These are phyloP conservation scores for Drosophila fuyamai DNA, from an alignment of 1,140 invertebrate species.

Conservation along the genomic window DNA sequence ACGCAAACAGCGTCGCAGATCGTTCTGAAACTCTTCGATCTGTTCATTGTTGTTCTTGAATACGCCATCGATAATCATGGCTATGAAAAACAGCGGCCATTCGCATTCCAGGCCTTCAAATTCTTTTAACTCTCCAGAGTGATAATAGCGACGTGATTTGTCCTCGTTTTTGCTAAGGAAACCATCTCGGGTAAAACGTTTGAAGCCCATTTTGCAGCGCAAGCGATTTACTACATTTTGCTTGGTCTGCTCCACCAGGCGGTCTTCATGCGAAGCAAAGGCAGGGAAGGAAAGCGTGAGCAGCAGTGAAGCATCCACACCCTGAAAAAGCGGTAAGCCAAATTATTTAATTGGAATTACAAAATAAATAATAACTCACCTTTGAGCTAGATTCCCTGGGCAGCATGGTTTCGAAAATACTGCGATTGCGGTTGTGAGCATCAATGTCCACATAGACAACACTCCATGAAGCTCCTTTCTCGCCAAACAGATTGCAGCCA, in stretches of 20 bases:
- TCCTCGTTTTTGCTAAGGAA: slow-evolving; percentile 96
- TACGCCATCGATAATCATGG: slow-evolving; percentile 98
- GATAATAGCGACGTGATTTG: slow-evolving; percentile 87
- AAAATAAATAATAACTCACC: slow-evolving; percentile 85
- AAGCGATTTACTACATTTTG: slow-evolving; percentile 93
- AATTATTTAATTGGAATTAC: neutral
- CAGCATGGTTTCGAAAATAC: slow-evolving; percentile 99
- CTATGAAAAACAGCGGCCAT: slow-evolving; percentile 98
- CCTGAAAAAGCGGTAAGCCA: slow-evolving; percentile 85
- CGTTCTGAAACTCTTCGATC: slow-evolving; percentile 95
- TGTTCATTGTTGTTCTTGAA: slow-evolving; percentile 95
- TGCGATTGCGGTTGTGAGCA: slow-evolving; percentile 99
- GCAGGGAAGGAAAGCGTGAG: slow-evolving; percentile 98
- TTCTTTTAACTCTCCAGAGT: slow-evolving; percentile 90
- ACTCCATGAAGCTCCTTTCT: slow-evolving; percentile 98
- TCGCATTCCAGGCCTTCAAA: slow-evolving; percentile 99
- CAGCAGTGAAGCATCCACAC: slow-evolving; percentile 95
- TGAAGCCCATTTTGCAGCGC: slow-evolving; percentile 96
- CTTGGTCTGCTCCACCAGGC: slow-evolving; percentile 94
- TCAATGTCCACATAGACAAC: slow-evolving; percentile 99
- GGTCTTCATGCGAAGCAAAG: slow-evolving; percentile 98
- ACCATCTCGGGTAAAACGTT: slow-evolving; percentile 97
- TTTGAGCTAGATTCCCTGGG: slow-evolving; percentile 99
- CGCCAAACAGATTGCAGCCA: slow-evolving; percentile 99
- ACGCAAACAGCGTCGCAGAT: slow-evolving; percentile 91